Conservation (phyloP, 2,888 invertebrate species). For the Drosophila meridionalis region DNA sequence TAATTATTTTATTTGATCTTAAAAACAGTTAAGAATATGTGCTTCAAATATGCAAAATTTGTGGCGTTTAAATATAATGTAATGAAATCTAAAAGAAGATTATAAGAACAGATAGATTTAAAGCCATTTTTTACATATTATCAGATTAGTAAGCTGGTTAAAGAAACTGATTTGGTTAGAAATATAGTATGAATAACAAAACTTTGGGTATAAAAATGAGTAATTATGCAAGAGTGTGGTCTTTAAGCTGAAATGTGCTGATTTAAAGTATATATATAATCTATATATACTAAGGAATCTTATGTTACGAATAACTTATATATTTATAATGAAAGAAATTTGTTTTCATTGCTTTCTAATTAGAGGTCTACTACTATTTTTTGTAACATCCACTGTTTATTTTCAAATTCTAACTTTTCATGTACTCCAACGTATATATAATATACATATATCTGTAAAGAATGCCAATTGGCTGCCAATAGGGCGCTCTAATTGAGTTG, state of each 20-base stretch:
- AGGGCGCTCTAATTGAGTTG: constrained; percentile 53
- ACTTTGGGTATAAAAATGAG: background rate
- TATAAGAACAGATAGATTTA: background rate
- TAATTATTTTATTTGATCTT: too few relatives aligned
- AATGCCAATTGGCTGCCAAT: constrained; percentile 27
- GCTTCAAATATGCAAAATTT: background rate
- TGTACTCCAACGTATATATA: background rate
- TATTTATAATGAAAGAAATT: background rate
- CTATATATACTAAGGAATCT: background rate
- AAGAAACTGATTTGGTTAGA: too few relatives aligned
- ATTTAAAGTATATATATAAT: background rate
- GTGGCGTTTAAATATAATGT: background rate
- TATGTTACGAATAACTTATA: background rate
- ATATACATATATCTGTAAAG: background rate
- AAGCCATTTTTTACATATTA: background rate
- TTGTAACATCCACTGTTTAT: background rate
- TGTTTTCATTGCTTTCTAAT: background rate
- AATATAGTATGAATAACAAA: background rate
- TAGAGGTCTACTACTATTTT: background rate
- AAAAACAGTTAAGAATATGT: background rate
- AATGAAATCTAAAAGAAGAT: background rate
- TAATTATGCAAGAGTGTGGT: background rate
- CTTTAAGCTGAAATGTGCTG: background rate
- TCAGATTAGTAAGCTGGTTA: background rate
- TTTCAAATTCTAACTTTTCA: background rate